Conservation (phyloP, 2,888 invertebrate species). For the Ferdinandea cuprea region DNA sequence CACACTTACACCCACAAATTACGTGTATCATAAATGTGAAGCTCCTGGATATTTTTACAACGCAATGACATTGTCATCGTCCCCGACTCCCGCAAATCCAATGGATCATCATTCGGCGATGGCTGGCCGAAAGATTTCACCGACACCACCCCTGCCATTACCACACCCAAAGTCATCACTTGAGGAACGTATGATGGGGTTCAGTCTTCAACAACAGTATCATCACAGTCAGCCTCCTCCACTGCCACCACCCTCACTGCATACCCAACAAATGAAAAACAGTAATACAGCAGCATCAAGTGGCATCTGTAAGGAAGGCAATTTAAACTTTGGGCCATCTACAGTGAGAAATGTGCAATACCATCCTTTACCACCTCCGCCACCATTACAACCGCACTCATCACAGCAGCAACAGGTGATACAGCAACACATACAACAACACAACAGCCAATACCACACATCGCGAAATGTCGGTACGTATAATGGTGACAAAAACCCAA, state of each 20-base stretch:
- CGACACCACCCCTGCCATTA: conserved; percentile 75
- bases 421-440: conserved; percentile 61
- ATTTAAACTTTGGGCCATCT: conserved; percentile 71
- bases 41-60: conserved; percentile 73
- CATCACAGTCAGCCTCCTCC: conserved; percentile 52
- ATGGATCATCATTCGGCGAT: conserved; percentile 51
- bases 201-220: conserved; percentile 80
- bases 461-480: conserved; percentile 70
- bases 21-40: conserved; percentile 7
- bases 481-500: conserved; percentile 21
- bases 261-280: conserved; percentile 62
- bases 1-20: conserved; percentile 10
- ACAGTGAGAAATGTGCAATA: conserved; percentile 61
- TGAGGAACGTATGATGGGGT: conserved; percentile 76
- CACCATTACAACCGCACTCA: conserved; percentile 75
- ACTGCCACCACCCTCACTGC: conserved; percentile 52
- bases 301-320: conserved; percentile 74
- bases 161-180: conserved; percentile 77
- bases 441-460: conserved; percentile 49
- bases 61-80: conserved; percentile 78
- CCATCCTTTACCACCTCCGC: conserved; percentile 83
- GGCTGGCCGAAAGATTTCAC: conserved; percentile 62
- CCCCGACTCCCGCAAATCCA: conserved; percentile 38
- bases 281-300: conserved; percentile 36
- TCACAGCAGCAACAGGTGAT: conserved; percentile 51